Percentiles rank a stretch among this genome's conserved stretches.
Conservation (phyloP, 2,113 vertebrate species). For the Mobula birostris region DNA sequence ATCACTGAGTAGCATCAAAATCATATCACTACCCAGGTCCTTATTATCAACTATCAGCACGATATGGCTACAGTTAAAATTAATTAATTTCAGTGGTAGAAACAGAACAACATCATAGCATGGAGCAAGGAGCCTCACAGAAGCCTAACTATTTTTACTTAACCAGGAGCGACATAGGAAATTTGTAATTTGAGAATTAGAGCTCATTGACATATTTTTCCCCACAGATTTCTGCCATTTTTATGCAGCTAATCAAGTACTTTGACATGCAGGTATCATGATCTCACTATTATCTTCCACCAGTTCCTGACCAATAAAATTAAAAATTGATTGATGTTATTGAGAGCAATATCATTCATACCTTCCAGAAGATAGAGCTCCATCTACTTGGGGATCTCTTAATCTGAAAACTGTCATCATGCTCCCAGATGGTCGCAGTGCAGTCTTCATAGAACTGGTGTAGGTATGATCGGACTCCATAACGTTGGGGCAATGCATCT, state of each 20-base stretch:
- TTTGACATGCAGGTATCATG: no score
- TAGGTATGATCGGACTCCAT: constrained; percentile 94
- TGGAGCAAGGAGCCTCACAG: neutral
- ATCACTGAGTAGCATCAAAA: neutral
- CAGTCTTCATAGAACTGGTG: constrained; percentile 99
- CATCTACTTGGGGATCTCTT: constrained; percentile 93
- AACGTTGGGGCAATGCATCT: constrained; percentile 68
- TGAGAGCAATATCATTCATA: constrained; percentile 45
- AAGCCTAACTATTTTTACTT: neutral
- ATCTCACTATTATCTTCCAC: neutral
- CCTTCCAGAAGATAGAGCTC: constrained; percentile 98
- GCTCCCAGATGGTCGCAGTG: constrained; percentile 95
- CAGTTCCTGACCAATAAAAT: neutral
- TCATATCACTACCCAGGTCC: neutral
- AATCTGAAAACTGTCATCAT: constrained; percentile 96
- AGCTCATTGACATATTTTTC: neutral
- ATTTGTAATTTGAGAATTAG: neutral
- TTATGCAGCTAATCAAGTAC: neutral
- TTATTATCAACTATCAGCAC: neutral
- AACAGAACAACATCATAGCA: neutral
- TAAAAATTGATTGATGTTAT: neutral
- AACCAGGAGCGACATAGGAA: neutral
- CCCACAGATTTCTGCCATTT: neutral
- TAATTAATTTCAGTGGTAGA: neutral
- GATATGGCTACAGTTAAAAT: neutral